Evolutionary conservation across 1,140 invertebrate species (phyloP), one percentile per base, ranked within the genome.

Genomic region (Notospermus geniculatus): DNA sequence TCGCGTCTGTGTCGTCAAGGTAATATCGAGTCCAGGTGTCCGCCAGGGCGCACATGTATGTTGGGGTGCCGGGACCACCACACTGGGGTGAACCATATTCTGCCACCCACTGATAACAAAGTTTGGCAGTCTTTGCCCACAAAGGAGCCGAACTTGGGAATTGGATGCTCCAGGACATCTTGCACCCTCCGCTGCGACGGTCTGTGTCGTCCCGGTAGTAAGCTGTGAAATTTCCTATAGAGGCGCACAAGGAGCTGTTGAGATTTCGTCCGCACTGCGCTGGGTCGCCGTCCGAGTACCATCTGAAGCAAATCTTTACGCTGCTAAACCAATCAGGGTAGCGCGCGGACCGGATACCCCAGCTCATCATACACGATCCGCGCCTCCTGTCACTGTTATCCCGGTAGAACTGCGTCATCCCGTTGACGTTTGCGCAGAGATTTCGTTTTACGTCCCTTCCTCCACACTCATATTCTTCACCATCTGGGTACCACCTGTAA

Each of bases 61-160:
- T 25, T 15, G 22, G 27, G 13, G 54, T 61, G 0, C 65, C 65
- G n/a, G n/a, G n/a, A 41, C 56, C 58, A 11, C 65, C 62, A 53
- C 65, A 67, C 32, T 64, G 61, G n/a, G 59, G 58, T 1, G 46
- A 39, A 43, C 64, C 52, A 30, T 59, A 58, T 43, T 64, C 62
- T 5, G 65, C 23, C 27, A 61, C 54, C 65, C 65, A 67, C 2
- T 55, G 45, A 43, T 61, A 67, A 32, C 65, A 67, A 22, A 67
- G 17, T 28, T 63, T 25, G 11, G 57, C 57, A 15, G 22, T 1
- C 17, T 28, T 46, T 23, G 63, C 59, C 64, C 60, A 63, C 19
- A 43, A 56, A 23, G 41, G 32, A 2, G 59, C 59, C 27, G 19
- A 52, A 2, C 36, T 45, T 1, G 19, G 19, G 0, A 57, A 53